These are phyloP conservation scores for Apotomis capreana DNA, from an alignment of 2,888 invertebrate genomes.

Conservation along the genomic window DNA sequence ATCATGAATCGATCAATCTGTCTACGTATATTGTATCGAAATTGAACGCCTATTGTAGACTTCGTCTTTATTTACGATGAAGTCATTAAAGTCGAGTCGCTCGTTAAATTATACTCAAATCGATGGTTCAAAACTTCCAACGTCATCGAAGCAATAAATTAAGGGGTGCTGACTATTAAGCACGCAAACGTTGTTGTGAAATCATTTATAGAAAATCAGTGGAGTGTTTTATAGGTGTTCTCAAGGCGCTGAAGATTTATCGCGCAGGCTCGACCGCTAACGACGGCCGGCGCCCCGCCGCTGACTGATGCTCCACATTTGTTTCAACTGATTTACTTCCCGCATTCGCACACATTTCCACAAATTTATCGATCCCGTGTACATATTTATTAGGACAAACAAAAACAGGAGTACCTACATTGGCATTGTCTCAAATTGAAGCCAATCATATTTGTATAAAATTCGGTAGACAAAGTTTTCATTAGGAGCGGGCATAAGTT, in stretches of 20 bases:
- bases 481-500: constrained; percentile 76
- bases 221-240: constrained; percentile 59
- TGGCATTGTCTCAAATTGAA: constrained; percentile 32
- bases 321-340: constrained; percentile 81
- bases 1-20: neutral
- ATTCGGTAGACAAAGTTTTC: constrained; percentile 76
- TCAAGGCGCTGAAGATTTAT: constrained; percentile 80
- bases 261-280: constrained; percentile 75
- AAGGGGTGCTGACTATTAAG: constrained; percentile 24
- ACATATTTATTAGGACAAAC: constrained; percentile 48
- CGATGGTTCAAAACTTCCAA: constrained; percentile 13
- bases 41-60: neutral
- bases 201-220: constrained; percentile 41
- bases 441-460: constrained; percentile 57
- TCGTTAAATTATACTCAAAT: constrained; percentile 35
- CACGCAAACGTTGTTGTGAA: constrained; percentile 37
- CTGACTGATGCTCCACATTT: constrained; percentile 80
- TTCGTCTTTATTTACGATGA: constrained; percentile 1
- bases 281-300: constrained; percentile 64
- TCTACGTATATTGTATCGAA: neutral
- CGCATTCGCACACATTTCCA: constrained; percentile 62
- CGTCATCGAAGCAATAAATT: constrained; percentile 32
- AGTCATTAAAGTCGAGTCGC: constrained; percentile 4
- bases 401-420: constrained; percentile 40
- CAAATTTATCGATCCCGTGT: constrained; percentile 56